Conservation (phyloP, 2,888 invertebrate species). For the Carpatolechia fugitivella region DNA sequence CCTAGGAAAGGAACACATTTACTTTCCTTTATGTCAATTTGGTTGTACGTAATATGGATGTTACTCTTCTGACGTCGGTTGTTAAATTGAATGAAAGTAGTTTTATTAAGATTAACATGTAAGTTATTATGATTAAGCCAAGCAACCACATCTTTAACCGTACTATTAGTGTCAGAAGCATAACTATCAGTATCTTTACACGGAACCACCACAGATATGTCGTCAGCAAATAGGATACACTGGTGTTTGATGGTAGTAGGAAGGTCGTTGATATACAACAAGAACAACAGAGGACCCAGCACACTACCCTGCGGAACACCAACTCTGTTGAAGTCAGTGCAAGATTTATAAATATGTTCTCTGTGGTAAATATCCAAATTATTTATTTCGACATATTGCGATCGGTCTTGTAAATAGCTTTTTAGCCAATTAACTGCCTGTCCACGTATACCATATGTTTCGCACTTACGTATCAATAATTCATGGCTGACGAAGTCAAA, state of each 20-base stretch:
- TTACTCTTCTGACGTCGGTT: not conserved
- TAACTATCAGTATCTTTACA: too few relatives aligned
- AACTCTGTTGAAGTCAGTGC: too few relatives aligned
- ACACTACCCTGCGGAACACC: not conserved
- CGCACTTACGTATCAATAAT: slow-evolving; percentile 11
- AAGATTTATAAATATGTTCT: not conserved
- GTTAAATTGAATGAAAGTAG: not conserved
- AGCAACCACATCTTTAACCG: not conserved
- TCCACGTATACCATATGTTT: not conserved
- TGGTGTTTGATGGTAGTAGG: not conserved
- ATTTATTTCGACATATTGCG: slow-evolving; percentile 3
- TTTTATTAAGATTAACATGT: not conserved
- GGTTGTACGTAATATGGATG: not conserved
- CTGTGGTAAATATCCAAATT: not conserved
- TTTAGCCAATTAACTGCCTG: not conserved
- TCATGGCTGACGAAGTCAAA: slow-evolving; percentile 19
- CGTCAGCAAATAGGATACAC: not conserved
- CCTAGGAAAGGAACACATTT: slow-evolving; percentile 13
- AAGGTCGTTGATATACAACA: not conserved
- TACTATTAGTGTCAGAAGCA: not conserved
- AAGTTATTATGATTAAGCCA: not conserved
- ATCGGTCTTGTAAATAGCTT: not conserved
- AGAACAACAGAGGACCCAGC: not conserved
- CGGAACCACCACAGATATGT: not conserved
- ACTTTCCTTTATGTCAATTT: slow-evolving; percentile 8